A percentile compares a stretch with the other conserved stretches of the same genome.
Evolutionary conservation across 1,140 invertebrate species (phyloP).

Genomic region (Bombus balteatus): DNA sequence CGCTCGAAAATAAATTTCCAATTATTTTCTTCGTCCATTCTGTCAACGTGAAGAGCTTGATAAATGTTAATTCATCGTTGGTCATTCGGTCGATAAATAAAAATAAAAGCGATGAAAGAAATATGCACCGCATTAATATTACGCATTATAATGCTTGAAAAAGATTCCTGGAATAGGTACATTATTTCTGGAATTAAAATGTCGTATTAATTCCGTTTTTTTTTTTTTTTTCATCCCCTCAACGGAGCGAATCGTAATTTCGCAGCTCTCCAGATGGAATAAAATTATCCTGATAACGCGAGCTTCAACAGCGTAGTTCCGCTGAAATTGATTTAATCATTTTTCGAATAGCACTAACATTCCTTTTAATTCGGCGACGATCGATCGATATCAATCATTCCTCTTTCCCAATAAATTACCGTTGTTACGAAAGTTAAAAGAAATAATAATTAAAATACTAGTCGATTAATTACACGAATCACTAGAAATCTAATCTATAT

Average conservation of each 20-base stretch:
- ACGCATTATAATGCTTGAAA: background rate
- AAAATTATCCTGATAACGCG: conserved; percentile 20
- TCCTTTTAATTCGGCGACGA: background rate
- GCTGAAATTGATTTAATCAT: conserved; percentile 18
- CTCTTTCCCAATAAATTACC: background rate
- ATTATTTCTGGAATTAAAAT: conserved; percentile 18
- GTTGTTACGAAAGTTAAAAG: background rate
- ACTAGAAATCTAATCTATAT: background rate
- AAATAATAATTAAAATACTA: no score
- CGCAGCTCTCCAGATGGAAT: background rate
- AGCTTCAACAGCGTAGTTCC: background rate
- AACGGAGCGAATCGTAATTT: background rate
- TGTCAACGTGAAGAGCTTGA: background rate
- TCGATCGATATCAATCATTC: background rate
- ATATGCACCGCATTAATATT: background rate
- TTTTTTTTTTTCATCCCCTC: background rate
- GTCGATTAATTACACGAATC: background rate
- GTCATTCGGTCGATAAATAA: background rate
- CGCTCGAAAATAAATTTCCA: conserved; percentile 35
- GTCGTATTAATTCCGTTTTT: background rate
- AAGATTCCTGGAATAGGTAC: background rate
- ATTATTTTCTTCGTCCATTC: conserved; percentile 24
- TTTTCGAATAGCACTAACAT: background rate
- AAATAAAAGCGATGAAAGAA: conserved; percentile 3
- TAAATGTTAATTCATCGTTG: conserved; percentile 21